These are phyloP conservation scores for Pseudorhiza aurosa DNA, from an alignment of 30 jellyfish, hydroid and myxozoan species.

Conservation along the genomic window DNA sequence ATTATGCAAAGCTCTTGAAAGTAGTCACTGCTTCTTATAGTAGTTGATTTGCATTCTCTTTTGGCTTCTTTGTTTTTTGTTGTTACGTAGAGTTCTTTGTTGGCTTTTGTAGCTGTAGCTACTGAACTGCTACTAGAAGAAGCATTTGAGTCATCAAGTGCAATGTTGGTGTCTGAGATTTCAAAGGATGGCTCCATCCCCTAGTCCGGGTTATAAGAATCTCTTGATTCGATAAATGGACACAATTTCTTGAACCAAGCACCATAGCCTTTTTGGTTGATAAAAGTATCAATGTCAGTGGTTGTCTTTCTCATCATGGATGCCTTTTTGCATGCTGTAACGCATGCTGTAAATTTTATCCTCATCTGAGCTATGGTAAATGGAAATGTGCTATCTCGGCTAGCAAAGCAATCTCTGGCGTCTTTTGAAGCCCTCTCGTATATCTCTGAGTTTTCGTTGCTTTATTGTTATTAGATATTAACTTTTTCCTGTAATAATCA, in stretches of 20 bases:
- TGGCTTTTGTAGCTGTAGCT: not conserved
- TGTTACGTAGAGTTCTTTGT: constrained; percentile 20
- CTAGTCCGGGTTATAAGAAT: constrained; percentile 7
- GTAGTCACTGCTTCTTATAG: constrained; percentile 12
- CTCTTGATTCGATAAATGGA: constrained; percentile 12
- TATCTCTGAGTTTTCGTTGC: constrained; percentile 33
- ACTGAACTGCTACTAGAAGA: not conserved
- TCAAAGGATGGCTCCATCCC: constrained; percentile 27
- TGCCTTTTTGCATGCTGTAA: constrained; percentile 49
- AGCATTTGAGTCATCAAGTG: not conserved
- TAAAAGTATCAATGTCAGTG: not conserved
- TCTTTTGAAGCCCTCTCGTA: constrained; percentile 7
- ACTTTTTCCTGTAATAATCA: not conserved
- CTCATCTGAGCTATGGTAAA: constrained; percentile 24
- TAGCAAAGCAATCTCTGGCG: constrained; percentile 7
- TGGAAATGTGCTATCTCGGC: not conserved
- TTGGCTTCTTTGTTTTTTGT: not conserved
- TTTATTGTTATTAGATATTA: constrained; percentile 23
- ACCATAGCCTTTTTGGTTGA: constrained; percentile 18
- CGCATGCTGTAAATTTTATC: constrained; percentile 28
- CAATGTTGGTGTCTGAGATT: not conserved
- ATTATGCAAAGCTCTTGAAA: not conserved
- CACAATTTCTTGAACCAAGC: constrained; percentile 19
- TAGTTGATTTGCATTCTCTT: not conserved
- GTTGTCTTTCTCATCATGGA: constrained; percentile 36